Conservation (phyloP, 2,797 vertebrate species). For the Hippocampus kuda region DNA sequence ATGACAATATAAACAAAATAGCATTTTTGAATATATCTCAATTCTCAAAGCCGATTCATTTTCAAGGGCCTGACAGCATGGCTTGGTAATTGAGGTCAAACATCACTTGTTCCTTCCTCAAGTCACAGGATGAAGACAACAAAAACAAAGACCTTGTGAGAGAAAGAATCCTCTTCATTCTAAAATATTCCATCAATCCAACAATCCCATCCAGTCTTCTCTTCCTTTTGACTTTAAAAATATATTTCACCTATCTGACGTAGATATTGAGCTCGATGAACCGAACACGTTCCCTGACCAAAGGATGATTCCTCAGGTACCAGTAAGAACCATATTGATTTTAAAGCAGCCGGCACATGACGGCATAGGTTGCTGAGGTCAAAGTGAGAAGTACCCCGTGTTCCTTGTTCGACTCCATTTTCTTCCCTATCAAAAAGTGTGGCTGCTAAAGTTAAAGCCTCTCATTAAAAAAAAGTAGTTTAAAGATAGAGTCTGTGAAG, state of each 20-base stretch:
- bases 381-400: not conserved
- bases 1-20: not conserved
- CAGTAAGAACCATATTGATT: not conserved
- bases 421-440: not conserved
- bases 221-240: not conserved
- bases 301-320: not conserved
- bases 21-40: too few relatives aligned
- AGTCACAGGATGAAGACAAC: too few relatives aligned
- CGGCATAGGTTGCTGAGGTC: not conserved
- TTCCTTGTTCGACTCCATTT: not conserved
- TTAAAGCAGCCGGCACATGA: not conserved
- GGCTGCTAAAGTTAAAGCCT: not conserved
- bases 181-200: too few relatives aligned
- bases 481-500: conserved; percentile 1
- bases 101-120: too few relatives aligned
- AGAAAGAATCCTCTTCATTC: too few relatives aligned
- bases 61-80: too few relatives aligned
- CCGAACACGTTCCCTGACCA: not conserved
- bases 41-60: too few relatives aligned
- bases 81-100: too few relatives aligned
- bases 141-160: too few relatives aligned
- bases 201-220: too few relatives aligned
- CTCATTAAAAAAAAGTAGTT: conserved; percentile 5
- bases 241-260: not conserved
- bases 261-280: not conserved